phyloP scores from a whole-genome alignment of 2,888 invertebrate genomes.

The Aleiodes alternator region DNA sequence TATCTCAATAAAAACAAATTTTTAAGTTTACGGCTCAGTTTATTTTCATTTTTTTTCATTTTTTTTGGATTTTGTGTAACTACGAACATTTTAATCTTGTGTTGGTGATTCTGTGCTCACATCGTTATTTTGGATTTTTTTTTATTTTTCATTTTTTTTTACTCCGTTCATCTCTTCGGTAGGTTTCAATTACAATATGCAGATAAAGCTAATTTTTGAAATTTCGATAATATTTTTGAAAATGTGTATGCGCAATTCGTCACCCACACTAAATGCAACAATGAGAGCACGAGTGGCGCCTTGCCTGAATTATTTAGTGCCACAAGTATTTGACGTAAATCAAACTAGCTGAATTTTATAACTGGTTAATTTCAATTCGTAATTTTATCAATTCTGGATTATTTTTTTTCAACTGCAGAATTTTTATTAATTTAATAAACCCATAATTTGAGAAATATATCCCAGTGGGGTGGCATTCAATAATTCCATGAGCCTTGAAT shows the following conservation, averaged over 20 bases:
- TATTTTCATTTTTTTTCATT: background rate
- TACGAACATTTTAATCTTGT: no score
- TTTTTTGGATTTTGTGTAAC: background rate
- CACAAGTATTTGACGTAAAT: slow-evolving; percentile 16
- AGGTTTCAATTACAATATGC: slow-evolving; percentile 3
- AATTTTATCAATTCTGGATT: background rate
- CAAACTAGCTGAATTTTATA: background rate
- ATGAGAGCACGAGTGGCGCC: slow-evolving; percentile 26
- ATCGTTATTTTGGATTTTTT: background rate
- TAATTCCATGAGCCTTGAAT: background rate
- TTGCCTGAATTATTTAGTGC: slow-evolving; percentile 1
- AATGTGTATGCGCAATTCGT: slow-evolving; percentile 51
- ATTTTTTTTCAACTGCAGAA: background rate
- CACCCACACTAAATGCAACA: slow-evolving; percentile 43
- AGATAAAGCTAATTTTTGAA: background rate
- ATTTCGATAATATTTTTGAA: background rate
- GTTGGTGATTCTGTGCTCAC: slow-evolving; percentile 7
- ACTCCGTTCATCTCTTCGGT: background rate
- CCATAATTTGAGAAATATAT: no score
- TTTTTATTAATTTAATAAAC: no score
- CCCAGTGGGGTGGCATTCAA: no score
- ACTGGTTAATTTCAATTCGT: background rate
- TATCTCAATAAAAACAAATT: background rate
- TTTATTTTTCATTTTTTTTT: background rate
- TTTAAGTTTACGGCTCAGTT: background rate